Evolutionary conservation across 2,113 vertebrate species (phyloP).

Genomic region (Cryptomyrus ogoouensis): DNA sequence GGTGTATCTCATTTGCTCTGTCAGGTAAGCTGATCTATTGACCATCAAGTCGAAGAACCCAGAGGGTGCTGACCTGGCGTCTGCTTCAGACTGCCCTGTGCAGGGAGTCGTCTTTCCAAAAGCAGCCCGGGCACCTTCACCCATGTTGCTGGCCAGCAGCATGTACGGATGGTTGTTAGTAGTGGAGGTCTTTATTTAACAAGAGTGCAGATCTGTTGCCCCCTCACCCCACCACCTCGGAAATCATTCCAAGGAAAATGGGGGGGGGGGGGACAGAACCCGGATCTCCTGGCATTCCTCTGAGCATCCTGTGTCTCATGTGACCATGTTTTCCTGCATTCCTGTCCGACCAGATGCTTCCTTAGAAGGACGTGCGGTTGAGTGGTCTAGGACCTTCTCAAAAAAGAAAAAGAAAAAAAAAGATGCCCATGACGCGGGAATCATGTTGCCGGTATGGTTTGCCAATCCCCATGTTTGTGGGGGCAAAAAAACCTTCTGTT

Average conservation of each 20-base stretch:
- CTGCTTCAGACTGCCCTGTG: background rate
- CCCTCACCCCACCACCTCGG: background rate
- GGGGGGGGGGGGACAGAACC: background rate
- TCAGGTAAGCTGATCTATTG: background rate
- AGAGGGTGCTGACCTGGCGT: background rate
- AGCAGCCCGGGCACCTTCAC: background rate
- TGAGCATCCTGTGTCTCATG: conserved; percentile 41
- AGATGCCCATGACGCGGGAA: background rate
- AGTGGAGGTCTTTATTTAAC: background rate
- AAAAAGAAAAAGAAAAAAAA: background rate
- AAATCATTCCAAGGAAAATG: background rate
- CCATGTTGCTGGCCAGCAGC: background rate
- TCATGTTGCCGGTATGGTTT: background rate
- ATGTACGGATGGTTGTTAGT: background rate
- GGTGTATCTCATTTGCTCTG: background rate
- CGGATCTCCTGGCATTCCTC: conserved; percentile 29
- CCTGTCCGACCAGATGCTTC: conserved; percentile 25
- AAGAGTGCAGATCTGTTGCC: background rate
- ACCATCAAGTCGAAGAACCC: background rate
- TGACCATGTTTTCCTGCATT: conserved; percentile 48
- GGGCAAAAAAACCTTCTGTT: background rate
- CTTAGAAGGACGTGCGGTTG: background rate
- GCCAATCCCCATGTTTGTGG: background rate
- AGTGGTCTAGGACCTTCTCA: background rate
- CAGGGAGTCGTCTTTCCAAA: background rate